phyloP scores from a whole-genome alignment of 2,113 vertebrate genomes.

The Sisor rabdophorus region DNA sequence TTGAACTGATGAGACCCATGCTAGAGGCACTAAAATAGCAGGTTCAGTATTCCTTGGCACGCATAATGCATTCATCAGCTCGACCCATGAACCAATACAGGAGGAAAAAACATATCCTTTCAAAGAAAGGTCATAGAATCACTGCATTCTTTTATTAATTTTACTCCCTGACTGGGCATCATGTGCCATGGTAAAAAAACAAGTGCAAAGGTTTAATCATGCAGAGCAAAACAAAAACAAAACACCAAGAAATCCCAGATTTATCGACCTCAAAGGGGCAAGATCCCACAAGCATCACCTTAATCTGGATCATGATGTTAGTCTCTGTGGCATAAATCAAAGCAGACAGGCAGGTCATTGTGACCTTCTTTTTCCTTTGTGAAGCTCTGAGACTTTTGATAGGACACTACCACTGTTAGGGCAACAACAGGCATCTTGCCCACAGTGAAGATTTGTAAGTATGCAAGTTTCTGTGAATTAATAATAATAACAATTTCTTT shows the following conservation, averaged over 20 bases:
- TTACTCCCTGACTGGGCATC: neutral
- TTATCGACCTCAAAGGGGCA: neutral
- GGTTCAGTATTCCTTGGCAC: neutral
- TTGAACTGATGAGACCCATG: neutral
- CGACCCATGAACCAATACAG: neutral
- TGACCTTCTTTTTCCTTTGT: slow-evolving; percentile 10
- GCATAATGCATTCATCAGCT: neutral
- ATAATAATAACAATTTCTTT: neutral
- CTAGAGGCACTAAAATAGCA: slow-evolving; percentile 19
- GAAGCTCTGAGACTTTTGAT: slow-evolving; percentile 23
- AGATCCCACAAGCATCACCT: neutral
- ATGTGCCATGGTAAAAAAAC: slow-evolving; percentile 23
- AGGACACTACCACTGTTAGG: slow-evolving; percentile 3
- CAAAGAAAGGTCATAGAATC: neutral
- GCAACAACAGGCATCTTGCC: slow-evolving; percentile 9
- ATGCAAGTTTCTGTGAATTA: neutral
- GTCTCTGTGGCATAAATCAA: neutral
- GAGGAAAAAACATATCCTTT: slow-evolving; percentile 1
- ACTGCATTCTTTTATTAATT: slow-evolving; percentile 5
- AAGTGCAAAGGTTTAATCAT: slow-evolving; percentile 25
- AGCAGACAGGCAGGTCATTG: neutral
- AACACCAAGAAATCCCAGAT: slow-evolving; percentile 4
- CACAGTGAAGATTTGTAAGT: neutral
- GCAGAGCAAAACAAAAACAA: neutral
- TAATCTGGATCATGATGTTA: slow-evolving; percentile 23